phyloP scores from a whole-genome alignment of 2,797 vertebrate genomes.

The Neoniphon sammara region DNA sequence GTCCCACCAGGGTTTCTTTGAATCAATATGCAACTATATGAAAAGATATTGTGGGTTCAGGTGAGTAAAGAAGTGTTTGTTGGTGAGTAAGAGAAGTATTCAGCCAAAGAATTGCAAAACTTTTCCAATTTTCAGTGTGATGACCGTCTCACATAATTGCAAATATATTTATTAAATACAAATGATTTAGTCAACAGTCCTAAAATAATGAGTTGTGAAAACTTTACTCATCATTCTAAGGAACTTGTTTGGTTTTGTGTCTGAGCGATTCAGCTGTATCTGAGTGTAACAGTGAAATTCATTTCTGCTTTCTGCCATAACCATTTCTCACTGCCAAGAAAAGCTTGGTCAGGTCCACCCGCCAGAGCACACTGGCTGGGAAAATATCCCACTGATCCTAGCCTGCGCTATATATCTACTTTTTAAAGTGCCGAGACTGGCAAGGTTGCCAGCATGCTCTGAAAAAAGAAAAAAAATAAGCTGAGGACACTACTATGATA shows the following conservation, averaged over 20 bases:
- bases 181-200: constrained; percentile 1
- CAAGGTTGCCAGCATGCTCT: constrained; percentile 32
- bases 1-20: constrained; percentile 21
- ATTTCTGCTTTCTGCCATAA: constrained; percentile 34
- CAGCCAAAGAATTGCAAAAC: background rate
- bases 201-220: constrained; percentile 22
- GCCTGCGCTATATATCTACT: constrained; percentile 29
- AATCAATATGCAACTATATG: constrained; percentile 9
- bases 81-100: background rate
- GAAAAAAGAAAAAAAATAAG: constrained; percentile 18
- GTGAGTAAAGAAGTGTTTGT: background rate
- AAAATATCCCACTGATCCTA: constrained; percentile 51
- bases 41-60: constrained; percentile 6
- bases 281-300: constrained; percentile 49
- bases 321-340: constrained; percentile 50
- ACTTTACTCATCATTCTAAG: background rate
- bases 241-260: background rate
- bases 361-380: constrained; percentile 33
- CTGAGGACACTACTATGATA: constrained; percentile 22
- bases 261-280: background rate
- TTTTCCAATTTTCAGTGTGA: background rate
- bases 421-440: constrained; percentile 24
- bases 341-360: constrained; percentile 45
- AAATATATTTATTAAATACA: constrained; percentile 16
- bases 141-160: background rate